Conservation (phyloP, 2,113 vertebrate species). For the Serinus canaria region DNA sequence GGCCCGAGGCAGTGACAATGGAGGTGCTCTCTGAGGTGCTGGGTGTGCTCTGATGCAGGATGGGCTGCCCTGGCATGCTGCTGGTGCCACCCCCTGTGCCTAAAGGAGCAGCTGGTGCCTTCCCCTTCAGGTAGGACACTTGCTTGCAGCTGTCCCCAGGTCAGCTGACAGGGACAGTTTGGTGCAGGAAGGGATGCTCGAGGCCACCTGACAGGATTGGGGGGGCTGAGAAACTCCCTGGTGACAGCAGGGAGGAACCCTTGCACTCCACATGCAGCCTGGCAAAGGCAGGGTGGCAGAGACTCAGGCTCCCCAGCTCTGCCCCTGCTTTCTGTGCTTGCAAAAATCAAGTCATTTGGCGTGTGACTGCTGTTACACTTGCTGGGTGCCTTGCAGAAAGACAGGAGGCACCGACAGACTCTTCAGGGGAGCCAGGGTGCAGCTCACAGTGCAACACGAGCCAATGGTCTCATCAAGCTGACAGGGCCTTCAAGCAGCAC, state of each 20-base stretch:
- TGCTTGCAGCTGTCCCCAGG: neutral
- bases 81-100: neutral
- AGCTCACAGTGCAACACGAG: neutral
- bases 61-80: neutral
- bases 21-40: neutral
- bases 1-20: neutral
- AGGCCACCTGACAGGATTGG: neutral
- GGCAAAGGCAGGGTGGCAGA: neutral
- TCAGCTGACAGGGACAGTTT: neutral
- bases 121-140: neutral
- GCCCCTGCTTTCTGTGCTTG: neutral
- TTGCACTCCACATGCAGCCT: neutral
- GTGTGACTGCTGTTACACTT: neutral
- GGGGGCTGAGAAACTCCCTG: neutral
- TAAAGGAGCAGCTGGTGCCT: neutral
- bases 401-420: neutral
- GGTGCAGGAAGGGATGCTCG: neutral
- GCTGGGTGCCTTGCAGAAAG: neutral
- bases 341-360: neutral
- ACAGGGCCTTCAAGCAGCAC: neutral
- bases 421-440: neutral
- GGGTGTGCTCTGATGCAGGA: neutral
- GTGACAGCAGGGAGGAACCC: neutral
- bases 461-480: neutral
- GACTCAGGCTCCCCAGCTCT: neutral